A percentile compares a stretch with the other conserved stretches of the same genome.
Evolutionary conservation across 2,888 invertebrate species (phyloP).

Genomic region (Sturmia bella): DNA sequence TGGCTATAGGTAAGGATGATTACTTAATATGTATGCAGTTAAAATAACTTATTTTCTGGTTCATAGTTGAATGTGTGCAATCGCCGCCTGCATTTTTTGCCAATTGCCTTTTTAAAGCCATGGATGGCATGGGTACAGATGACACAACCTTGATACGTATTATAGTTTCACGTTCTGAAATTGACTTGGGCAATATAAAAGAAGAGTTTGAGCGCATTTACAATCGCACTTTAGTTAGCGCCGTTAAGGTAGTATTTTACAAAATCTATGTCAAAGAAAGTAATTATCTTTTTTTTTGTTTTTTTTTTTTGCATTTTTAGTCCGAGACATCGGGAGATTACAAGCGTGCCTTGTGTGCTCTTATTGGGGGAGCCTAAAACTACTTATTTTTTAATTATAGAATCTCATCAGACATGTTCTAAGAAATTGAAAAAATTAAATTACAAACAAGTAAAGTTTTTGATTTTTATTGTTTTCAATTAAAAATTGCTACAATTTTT

Average conservation of each 20-base stretch:
- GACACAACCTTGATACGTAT: slow-evolving; percentile 87
- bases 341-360: slow-evolving; percentile 61
- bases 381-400: background rate
- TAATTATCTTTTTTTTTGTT: background rate
- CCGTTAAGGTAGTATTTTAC: slow-evolving; percentile 83
- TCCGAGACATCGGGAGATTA: slow-evolving; percentile 67
- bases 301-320: slow-evolving; percentile 16
- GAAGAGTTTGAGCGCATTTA: slow-evolving; percentile 86
- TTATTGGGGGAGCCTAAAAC: slow-evolving; percentile 58
- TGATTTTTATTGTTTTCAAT: too few relatives aligned
- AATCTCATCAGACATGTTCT: background rate
- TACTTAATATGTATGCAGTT: background rate
- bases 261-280: background rate
- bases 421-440: background rate
- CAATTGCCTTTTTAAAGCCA: slow-evolving; percentile 84
- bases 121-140: slow-evolving; percentile 87
- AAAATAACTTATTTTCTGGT: slow-evolving; percentile 8
- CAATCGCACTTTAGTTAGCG: slow-evolving; percentile 86
- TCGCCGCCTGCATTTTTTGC: slow-evolving; percentile 86
- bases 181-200: slow-evolving; percentile 87
- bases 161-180: slow-evolving; percentile 86
- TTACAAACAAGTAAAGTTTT: too few relatives aligned
- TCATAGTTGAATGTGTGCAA: slow-evolving; percentile 86
- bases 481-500: too few relatives aligned
- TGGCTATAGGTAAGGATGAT: slow-evolving; percentile 85